Conservation (phyloP, 2,113 vertebrate species). For the Podarcis raffonei region DNA sequence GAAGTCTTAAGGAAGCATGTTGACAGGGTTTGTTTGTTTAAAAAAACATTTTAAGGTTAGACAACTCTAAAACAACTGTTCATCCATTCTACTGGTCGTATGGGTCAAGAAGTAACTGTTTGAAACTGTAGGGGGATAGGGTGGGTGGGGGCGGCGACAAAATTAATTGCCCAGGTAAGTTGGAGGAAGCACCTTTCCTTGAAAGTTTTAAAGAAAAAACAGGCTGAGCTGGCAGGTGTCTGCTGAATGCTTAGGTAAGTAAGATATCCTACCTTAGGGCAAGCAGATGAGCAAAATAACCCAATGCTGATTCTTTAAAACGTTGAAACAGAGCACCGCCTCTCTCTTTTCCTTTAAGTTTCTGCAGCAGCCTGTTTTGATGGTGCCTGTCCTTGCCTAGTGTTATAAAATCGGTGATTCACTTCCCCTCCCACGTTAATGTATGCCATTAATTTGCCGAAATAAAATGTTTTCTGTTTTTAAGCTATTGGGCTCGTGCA, state of each 20-base stretch:
- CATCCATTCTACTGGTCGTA: not conserved
- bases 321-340: not conserved
- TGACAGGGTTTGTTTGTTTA: not conserved
- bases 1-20: not conserved
- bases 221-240: not conserved
- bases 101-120: not conserved
- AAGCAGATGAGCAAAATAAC: not conserved
- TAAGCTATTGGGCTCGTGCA: not conserved
- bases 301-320: not conserved
- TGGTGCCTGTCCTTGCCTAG: not conserved
- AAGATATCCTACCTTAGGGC: not conserved
- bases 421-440: not conserved
- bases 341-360: not conserved
- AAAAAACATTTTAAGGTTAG: not conserved
- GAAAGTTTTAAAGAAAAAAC: not conserved
- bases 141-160: not conserved
- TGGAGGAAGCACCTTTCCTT: not conserved
- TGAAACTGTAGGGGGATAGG: not conserved
- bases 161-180: not conserved
- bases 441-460: not conserved
- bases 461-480: not conserved
- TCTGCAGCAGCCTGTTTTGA: not conserved
- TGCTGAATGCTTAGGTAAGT: not conserved
- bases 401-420: conserved; percentile 8
- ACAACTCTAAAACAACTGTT: too few relatives aligned